Conservation (phyloP, 2,797 vertebrate species). For the Nothura maculosa region DNA sequence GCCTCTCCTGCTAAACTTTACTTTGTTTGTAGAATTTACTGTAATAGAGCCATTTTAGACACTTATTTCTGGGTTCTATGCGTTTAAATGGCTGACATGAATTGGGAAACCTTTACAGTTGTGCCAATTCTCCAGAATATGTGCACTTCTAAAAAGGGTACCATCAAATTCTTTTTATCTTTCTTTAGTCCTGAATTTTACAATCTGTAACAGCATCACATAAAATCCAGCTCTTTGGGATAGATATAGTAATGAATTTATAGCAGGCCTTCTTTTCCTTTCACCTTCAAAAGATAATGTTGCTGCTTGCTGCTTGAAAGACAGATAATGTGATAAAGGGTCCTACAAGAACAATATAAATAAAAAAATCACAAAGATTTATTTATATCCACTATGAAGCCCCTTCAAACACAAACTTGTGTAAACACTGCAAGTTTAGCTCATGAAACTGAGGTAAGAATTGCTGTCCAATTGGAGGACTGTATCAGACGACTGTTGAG, state of each 20-base stretch:
- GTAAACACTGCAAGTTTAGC: background rate
- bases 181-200: background rate
- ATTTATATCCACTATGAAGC: background rate
- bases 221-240: background rate
- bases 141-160: background rate
- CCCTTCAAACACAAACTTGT: background rate
- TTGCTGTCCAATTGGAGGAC: background rate
- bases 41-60: rapidly evolving
- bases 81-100: background rate
- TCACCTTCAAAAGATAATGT: background rate
- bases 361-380: background rate
- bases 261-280: background rate
- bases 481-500: too few species aligned
- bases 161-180: background rate
- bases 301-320: background rate
- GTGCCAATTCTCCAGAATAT: background rate
- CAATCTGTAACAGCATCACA: background rate
- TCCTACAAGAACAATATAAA: background rate
- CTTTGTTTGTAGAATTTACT: background rate
- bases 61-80: background rate
- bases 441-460: background rate
- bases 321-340: background rate
- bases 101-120: background rate
- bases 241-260: background rate
- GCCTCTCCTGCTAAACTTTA: background rate